Percentiles rank a stretch among this genome's conserved stretches.
These are phyloP conservation scores for Lepidurus arcticus DNA, from an alignment of 1,140 invertebrate species.

Conservation along the genomic window DNA sequence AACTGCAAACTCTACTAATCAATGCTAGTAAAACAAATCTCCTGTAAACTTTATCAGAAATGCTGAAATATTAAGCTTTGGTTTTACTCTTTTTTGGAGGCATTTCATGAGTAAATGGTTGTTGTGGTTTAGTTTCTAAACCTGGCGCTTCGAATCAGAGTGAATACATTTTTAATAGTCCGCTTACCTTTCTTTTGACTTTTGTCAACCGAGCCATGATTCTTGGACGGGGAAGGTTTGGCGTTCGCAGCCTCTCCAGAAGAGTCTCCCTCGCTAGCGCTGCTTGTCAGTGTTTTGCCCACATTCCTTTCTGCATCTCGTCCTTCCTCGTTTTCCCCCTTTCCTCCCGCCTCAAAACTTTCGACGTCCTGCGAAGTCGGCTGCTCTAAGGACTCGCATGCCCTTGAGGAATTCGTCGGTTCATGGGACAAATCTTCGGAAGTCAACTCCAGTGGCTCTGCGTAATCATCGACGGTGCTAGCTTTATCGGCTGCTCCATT, in stretches of 20 bases:
- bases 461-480: background rate
- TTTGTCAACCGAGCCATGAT: background rate
- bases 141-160: background rate
- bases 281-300: background rate
- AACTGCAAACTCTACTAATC: no score
- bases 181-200: conserved; percentile 3
- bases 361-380: conserved; percentile 15
- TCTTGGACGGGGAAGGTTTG: background rate
- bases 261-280: background rate
- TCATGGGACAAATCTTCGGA: background rate
- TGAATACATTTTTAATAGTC: background rate
- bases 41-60: no score
- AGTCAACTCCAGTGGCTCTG: background rate
- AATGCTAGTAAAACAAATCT: no score
- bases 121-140: no score
- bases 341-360: conserved; percentile 29
- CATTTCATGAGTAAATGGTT: no score
- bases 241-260: background rate
- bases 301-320: background rate
- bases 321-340: conserved; percentile 25
- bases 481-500: conserved; percentile 25
- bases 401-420: background rate
- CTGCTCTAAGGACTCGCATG: background rate
- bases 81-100: no score
- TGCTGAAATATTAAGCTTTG: no score